These are phyloP conservation scores for Meloidogyne hapla DNA, from an alignment of 1,140 invertebrate genomes.

Conservation along the genomic window DNA sequence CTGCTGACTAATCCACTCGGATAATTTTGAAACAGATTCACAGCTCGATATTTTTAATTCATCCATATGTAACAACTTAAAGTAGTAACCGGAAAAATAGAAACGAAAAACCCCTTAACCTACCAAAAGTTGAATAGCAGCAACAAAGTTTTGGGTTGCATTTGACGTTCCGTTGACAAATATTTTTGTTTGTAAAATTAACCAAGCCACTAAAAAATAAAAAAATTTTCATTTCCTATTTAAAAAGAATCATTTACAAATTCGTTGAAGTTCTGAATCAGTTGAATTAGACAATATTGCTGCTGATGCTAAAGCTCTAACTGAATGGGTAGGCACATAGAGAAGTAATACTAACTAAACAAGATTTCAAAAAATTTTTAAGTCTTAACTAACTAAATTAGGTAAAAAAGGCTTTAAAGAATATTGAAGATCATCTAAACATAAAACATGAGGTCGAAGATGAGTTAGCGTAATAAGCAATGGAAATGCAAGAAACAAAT, in stretches of 20 bases:
- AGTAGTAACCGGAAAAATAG: not conserved
- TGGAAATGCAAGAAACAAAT: conserved; percentile 47
- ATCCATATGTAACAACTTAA: not conserved
- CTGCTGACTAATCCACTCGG: not conserved
- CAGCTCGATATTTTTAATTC: not conserved
- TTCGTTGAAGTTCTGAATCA: conserved; percentile 22
- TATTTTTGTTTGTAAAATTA: not conserved
- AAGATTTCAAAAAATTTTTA: not conserved
- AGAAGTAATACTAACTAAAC: conserved; percentile 17
- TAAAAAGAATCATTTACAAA: not conserved
- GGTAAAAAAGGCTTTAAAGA: conserved; percentile 22
- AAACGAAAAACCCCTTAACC: not conserved
- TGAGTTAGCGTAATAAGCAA: conserved; percentile 46
- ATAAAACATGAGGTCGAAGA: conserved; percentile 30
- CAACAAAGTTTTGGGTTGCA: not conserved
- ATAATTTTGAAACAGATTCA: not conserved
- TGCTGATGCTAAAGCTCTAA: conserved; percentile 33
- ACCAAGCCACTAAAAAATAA: not conserved
- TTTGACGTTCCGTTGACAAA: not conserved
- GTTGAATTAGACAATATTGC: conserved; percentile 30
- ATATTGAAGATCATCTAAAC: not conserved
- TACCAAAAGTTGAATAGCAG: not conserved
- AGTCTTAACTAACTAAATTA: not conserved
- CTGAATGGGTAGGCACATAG: not conserved
- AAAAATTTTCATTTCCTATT: not conserved